phyloP scores from a whole-genome alignment of 2,888 invertebrate species.

The Mythimna ferrago region DNA sequence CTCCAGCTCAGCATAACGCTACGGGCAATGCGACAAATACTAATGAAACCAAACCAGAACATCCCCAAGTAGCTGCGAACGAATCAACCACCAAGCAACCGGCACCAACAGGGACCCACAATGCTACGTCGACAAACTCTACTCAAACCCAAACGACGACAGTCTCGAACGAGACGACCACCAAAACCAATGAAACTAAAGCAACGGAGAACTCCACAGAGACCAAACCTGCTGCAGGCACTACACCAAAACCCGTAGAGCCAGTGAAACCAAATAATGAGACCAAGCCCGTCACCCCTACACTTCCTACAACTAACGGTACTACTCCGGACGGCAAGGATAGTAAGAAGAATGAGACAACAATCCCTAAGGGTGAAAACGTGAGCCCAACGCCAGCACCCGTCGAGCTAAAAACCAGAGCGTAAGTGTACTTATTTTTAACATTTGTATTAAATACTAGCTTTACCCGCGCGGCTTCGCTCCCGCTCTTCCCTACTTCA shows the following conservation, averaged over 20 bases:
- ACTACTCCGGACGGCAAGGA: slow-evolving; percentile 51
- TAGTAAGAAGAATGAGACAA: slow-evolving; percentile 48
- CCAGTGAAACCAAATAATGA: slow-evolving; percentile 38
- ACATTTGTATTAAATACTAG: background rate
- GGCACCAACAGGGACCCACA: background rate
- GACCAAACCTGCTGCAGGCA: slow-evolving; percentile 15
- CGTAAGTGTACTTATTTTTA: slow-evolving; percentile 69
- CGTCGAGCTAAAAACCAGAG: slow-evolving; percentile 74
- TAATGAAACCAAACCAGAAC: slow-evolving; percentile 2
- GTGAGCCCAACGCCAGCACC: slow-evolving; percentile 67
- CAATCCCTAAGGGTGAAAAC: slow-evolving; percentile 59
- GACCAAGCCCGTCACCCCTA: slow-evolving; percentile 4
- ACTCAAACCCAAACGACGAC: slow-evolving; percentile 6
- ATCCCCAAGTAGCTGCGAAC: background rate
- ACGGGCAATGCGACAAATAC: background rate
- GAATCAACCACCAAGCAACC: background rate
- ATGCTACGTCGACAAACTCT: slow-evolving; percentile 14
- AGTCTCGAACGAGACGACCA: slow-evolving; percentile 18
- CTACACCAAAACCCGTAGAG: slow-evolving; percentile 21
- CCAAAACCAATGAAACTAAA: slow-evolving; percentile 29
- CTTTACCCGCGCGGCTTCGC: no score
- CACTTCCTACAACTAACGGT: slow-evolving; percentile 41
- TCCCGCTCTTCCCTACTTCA: no score
- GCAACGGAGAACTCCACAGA: slow-evolving; percentile 42
- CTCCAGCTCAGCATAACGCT: background rate